Percentiles rank a stretch among this genome's conserved stretches.
Evolutionary conservation across 2,113 vertebrate genomes (phyloP).

Genomic region (Sitta europaea): DNA sequence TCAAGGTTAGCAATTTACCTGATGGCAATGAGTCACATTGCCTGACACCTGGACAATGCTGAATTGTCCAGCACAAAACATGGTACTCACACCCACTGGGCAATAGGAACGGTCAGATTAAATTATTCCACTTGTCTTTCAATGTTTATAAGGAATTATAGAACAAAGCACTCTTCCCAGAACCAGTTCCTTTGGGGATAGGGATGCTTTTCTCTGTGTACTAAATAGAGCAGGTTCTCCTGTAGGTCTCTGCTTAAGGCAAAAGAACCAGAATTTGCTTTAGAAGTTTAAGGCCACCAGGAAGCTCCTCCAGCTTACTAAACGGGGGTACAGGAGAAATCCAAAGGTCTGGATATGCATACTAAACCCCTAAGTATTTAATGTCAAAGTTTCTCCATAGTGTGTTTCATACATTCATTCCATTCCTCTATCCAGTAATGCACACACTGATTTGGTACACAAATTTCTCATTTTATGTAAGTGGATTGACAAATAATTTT

Average conservation of each 20-base stretch:
- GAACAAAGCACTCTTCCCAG: neutral
- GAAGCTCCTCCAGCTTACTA: neutral
- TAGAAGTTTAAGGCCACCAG: neutral
- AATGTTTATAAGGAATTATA: neutral
- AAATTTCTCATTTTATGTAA: neutral
- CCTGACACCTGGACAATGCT: neutral
- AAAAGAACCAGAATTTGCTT: neutral
- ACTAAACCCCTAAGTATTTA: neutral
- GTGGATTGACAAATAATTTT: neutral
- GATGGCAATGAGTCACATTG: neutral
- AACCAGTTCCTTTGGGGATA: neutral
- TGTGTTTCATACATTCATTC: neutral
- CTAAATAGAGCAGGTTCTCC: neutral
- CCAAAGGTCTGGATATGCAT: neutral
- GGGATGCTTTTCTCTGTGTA: neutral
- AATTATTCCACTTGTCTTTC: neutral
- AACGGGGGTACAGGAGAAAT: neutral
- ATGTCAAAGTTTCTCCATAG: neutral
- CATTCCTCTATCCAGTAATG: neutral
- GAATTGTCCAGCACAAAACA: neutral
- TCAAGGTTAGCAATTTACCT: neutral
- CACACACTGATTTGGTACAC: neutral
- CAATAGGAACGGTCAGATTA: accelerated
- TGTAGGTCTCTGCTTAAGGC: neutral
- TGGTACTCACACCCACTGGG: neutral